A percentile compares a stretch with the other conserved stretches of the same genome.
phyloP scores from a whole-genome alignment of 1,140 invertebrate genomes.

The Sinonovacula constricta region DNA sequence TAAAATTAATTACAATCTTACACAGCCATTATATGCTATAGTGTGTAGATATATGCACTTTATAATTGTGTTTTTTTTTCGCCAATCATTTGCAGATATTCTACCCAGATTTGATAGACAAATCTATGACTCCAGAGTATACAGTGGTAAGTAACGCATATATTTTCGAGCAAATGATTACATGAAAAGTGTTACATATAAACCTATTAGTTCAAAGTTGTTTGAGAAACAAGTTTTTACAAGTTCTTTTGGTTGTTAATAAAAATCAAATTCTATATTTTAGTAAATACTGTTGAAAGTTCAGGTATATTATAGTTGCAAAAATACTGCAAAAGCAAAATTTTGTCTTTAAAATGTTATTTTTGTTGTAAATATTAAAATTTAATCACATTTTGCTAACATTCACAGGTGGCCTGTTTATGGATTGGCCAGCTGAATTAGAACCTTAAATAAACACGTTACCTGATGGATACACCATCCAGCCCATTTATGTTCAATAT shows the following conservation, averaged over 20 bases:
- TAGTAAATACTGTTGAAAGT: neutral
- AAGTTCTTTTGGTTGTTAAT: too few species aligned
- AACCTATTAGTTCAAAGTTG: neutral
- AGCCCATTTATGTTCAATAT: neutral
- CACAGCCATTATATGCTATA: neutral
- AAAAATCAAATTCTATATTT: neutral
- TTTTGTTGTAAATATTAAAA: neutral
- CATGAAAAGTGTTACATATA: too few species aligned
- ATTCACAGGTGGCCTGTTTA: too few species aligned
- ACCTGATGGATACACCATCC: neutral
- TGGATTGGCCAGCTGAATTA: too few species aligned
- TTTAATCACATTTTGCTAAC: too few species aligned
- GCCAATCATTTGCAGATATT: slow-evolving; percentile 91
- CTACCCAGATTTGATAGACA: slow-evolving; percentile 99
- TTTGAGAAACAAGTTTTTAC: neutral
- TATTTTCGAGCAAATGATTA: too few species aligned
- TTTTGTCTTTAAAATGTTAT: too few species aligned
- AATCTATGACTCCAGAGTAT: slow-evolving; percentile 95
- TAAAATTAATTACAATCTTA: neutral
- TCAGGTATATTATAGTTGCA: neutral
- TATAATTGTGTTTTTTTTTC: slow-evolving; percentile 11
- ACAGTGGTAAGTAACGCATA: slow-evolving; percentile 85
- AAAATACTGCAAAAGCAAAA: neutral
- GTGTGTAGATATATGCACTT: neutral
- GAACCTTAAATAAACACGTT: neutral